Conservation (phyloP, 1,140 invertebrate species). For the Caenorhabditis inopinata region DNA sequence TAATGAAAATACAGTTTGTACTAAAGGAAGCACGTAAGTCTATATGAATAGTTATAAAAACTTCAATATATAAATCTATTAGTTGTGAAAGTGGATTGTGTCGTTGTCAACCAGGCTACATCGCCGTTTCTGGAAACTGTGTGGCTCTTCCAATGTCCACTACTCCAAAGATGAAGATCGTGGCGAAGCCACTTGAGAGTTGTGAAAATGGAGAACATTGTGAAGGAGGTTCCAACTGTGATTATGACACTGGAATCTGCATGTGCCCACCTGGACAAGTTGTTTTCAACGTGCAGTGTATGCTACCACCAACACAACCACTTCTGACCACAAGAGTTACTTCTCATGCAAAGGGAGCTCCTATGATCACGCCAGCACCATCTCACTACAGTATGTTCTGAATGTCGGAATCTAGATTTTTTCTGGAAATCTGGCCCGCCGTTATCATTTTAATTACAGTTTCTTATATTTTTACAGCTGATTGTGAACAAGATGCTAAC, state of each 20-base stretch:
- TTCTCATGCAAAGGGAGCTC: not conserved
- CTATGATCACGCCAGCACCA: not conserved
- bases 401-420: no score
- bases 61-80: not conserved
- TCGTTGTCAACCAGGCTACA: slow-evolving; percentile 55
- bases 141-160: slow-evolving; percentile 46
- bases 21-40: slow-evolving; percentile 54
- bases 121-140: slow-evolving; percentile 53
- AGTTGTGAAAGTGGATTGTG: slow-evolving; percentile 56
- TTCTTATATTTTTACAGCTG: not conserved
- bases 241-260: slow-evolving; percentile 48
- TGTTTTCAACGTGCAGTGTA: slow-evolving; percentile 43
- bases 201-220: slow-evolving; percentile 48
- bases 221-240: slow-evolving; percentile 48
- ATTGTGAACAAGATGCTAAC: slow-evolving; percentile 48
- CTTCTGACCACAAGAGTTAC: not conserved
- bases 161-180: slow-evolving; percentile 23
- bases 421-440: no score
- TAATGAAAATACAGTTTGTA: slow-evolving; percentile 51
- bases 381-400: not conserved
- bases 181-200: slow-evolving; percentile 14
- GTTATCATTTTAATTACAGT: not conserved
- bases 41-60: not conserved
- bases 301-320: slow-evolving; percentile 32
- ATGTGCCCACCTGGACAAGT: slow-evolving; percentile 48